phyloP scores from a whole-genome alignment of 2,888 invertebrate species.

The Eupithecia centaureata region DNA sequence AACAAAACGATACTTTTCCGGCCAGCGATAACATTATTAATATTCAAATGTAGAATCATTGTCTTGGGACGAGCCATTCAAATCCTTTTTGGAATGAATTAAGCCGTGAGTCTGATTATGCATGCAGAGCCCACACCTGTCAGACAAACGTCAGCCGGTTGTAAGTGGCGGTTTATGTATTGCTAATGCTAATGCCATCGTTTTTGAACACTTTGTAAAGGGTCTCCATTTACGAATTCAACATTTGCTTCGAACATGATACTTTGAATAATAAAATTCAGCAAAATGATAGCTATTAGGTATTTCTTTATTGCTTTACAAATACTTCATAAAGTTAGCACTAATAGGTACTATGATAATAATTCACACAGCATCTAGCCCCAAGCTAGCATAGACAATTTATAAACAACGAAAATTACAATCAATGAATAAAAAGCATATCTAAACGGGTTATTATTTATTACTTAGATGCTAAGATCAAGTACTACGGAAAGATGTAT shows the following conservation, averaged over 20 bases:
- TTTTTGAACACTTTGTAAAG: slow-evolving; percentile 19
- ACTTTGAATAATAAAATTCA: slow-evolving; percentile 5
- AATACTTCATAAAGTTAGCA: background rate
- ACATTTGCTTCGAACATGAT: slow-evolving; percentile 2
- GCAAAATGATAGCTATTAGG: background rate
- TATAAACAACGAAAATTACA: too few relatives aligned
- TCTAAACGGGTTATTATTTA: too few relatives aligned
- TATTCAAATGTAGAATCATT: slow-evolving; percentile 34
- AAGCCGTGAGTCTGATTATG: slow-evolving; percentile 30
- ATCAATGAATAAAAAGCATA: too few relatives aligned
- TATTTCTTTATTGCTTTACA: background rate
- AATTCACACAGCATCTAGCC: too few relatives aligned
- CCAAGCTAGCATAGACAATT: too few relatives aligned
- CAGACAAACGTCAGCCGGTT: slow-evolving; percentile 34
- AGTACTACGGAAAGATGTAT: too few relatives aligned
- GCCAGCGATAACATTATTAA: slow-evolving; percentile 26
- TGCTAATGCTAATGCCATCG: slow-evolving; percentile 53
- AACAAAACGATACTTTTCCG: slow-evolving; percentile 19
- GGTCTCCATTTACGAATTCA: slow-evolving; percentile 11
- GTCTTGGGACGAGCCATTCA: slow-evolving; percentile 33
- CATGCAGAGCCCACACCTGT: slow-evolving; percentile 40
- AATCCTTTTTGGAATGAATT: slow-evolving; percentile 32
- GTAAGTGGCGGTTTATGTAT: slow-evolving; percentile 35
- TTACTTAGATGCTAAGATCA: too few relatives aligned
- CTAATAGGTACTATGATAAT: background rate